Conservation (phyloP, 2,888 invertebrate species). For the Synergus gifuensis region DNA sequence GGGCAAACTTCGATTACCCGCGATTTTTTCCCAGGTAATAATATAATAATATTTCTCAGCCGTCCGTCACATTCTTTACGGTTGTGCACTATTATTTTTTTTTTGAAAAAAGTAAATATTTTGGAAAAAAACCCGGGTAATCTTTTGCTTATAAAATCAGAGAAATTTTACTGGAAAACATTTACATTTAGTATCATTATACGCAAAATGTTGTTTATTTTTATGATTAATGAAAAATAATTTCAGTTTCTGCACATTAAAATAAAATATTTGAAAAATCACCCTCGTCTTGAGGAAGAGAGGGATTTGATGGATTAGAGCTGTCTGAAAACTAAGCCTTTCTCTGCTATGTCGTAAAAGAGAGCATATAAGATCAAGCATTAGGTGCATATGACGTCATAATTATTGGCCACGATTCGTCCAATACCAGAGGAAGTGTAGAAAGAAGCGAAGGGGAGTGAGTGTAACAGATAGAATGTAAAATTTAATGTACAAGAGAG, state of each 20-base stretch:
- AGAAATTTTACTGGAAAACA: no score
- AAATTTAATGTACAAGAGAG: conserved; percentile 46
- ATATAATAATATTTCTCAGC: no score
- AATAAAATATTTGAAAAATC: neutral
- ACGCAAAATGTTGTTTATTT: neutral
- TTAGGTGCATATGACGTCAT: conserved; percentile 57
- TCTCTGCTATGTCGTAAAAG: conserved; percentile 1
- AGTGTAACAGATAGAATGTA: conserved; percentile 36
- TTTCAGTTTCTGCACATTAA: neutral
- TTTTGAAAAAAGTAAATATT: no score
- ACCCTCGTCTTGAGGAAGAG: neutral
- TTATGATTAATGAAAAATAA: neutral
- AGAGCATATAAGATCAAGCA: conserved; percentile 1
- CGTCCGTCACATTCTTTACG: no score
- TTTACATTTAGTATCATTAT: no score
- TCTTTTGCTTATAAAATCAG: no score
- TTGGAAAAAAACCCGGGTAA: no score
- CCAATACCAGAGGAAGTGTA: conserved; percentile 60
- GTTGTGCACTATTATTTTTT: no score
- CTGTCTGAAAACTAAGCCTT: conserved; percentile 18
- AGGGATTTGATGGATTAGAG: conserved; percentile 15
- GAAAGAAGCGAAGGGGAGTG: conserved; percentile 46
- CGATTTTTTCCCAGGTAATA: no score
- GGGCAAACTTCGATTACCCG: no score
- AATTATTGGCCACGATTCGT: conserved; percentile 59